phyloP scores from a whole-genome alignment of 2,797 vertebrate genomes.

The Syncerus caffer region DNA sequence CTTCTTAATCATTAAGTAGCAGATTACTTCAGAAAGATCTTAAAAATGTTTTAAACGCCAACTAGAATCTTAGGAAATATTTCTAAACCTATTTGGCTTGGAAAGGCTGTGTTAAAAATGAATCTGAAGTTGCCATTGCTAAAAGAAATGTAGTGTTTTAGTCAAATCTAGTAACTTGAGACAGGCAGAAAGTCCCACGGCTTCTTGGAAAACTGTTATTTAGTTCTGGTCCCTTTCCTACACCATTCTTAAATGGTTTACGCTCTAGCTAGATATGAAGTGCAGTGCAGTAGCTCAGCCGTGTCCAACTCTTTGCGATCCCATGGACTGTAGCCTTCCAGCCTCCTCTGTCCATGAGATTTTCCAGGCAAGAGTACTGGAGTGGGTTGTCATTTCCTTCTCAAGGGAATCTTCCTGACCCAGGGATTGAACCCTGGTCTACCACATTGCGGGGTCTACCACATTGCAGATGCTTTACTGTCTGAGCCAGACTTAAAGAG shows the following conservation, averaged over 20 bases:
- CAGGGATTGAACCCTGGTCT: neutral
- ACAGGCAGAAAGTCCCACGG: neutral
- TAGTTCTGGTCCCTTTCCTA: neutral
- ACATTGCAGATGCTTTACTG: neutral
- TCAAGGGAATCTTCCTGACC: neutral
- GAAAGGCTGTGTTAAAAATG: neutral
- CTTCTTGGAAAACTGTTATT: neutral
- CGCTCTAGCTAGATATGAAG: neutral
- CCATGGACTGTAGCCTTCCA: neutral
- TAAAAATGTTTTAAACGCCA: conserved; percentile 13
- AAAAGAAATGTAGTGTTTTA: neutral
- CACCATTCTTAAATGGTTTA: neutral
- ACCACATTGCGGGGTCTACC: too few relatives aligned
- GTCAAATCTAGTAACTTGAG: neutral
- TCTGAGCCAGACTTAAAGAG: neutral
- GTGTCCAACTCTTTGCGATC: neutral
- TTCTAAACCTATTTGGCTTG: neutral
- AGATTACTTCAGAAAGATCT: neutral
- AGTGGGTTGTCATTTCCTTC: neutral
- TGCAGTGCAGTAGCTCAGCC: neutral
- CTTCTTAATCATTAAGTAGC: neutral
- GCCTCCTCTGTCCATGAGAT: neutral
- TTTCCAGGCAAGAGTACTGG: neutral
- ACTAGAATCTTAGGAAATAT: neutral
- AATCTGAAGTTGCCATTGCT: neutral